Evolutionary conservation across 2,888 invertebrate species (phyloP).

Genomic region (Amphipoea lucens): DNA sequence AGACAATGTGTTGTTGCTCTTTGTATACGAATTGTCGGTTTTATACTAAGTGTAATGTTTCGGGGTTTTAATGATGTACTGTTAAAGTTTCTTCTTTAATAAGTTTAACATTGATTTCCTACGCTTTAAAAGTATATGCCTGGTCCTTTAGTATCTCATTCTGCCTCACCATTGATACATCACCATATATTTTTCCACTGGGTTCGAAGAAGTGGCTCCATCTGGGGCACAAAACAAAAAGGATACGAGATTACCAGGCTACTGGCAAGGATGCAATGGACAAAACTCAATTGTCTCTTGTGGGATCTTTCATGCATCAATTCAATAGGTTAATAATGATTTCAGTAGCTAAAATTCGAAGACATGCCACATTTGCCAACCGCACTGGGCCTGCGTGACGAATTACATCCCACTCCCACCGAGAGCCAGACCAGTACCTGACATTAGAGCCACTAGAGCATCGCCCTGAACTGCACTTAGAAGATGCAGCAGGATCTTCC

Average conservation of each 20-base stretch:
- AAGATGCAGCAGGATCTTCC: not conserved
- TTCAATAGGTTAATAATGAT: too few species aligned
- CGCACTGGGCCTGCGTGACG: too few species aligned
- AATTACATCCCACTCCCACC: too few species aligned
- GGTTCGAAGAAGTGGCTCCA: not conserved
- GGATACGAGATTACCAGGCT: too few species aligned
- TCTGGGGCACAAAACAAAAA: not conserved
- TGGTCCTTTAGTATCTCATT: not conserved
- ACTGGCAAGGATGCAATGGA: not conserved
- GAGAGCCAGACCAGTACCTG: not conserved
- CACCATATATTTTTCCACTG: not conserved
- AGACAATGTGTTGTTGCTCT: constrained; percentile 43
- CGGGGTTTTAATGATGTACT: constrained; percentile 11
- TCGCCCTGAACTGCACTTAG: not conserved
- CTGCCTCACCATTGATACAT: not conserved
- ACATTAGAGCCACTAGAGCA: not conserved
- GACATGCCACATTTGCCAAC: too few species aligned
- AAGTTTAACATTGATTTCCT: constrained; percentile 3
- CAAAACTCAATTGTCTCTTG: not conserved
- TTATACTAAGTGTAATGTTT: constrained; percentile 6
- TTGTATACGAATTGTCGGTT: constrained; percentile 33
- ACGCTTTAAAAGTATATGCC: not conserved
- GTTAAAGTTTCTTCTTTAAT: constrained; percentile 11
- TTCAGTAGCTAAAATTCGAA: not conserved
- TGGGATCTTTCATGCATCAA: too few species aligned